Evolutionary conservation across 1,140 invertebrate genomes (phyloP).

Genomic region (Lethocerus indicus): DNA sequence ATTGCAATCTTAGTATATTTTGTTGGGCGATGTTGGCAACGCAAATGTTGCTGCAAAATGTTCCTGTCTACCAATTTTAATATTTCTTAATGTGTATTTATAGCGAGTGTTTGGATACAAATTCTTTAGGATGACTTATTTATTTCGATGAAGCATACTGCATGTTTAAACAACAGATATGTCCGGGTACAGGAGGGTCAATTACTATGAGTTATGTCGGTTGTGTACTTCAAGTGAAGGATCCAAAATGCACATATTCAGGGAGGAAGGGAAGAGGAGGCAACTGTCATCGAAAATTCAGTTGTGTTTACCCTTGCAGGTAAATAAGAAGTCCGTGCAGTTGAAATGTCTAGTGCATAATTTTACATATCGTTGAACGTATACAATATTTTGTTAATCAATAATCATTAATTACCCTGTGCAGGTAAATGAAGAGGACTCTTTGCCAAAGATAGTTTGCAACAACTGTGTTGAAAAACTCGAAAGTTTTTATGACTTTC

Average conservation of each 20-base stretch:
- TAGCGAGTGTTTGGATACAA: conserved; percentile 4
- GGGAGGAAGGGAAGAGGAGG: conserved; percentile 40
- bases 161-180: conserved; percentile 23
- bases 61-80: too few relatives aligned
- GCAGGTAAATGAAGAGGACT: conserved; percentile 46
- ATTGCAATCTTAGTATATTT: too few relatives aligned
- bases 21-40: too few relatives aligned
- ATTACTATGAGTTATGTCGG: conserved; percentile 50
- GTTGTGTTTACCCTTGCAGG: conserved; percentile 40
- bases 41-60: too few relatives aligned
- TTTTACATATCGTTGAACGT: too few relatives aligned
- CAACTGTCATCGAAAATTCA: conserved; percentile 46
- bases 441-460: conserved; percentile 51
- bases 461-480: conserved; percentile 40
- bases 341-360: too few relatives aligned
- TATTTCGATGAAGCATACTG: background rate
- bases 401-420: conserved; percentile 18
- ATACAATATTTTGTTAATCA: too few relatives aligned
- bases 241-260: conserved; percentile 44
- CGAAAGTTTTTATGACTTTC: conserved; percentile 40
- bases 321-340: conserved; percentile 18
- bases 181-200: conserved; percentile 41
- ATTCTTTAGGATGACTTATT: background rate
- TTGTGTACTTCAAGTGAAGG: conserved; percentile 46
- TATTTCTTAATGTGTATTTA: too few relatives aligned